Evolutionary conservation across 2,113 vertebrate species (phyloP).

Genomic region (Leptodactylus fuscus): DNA sequence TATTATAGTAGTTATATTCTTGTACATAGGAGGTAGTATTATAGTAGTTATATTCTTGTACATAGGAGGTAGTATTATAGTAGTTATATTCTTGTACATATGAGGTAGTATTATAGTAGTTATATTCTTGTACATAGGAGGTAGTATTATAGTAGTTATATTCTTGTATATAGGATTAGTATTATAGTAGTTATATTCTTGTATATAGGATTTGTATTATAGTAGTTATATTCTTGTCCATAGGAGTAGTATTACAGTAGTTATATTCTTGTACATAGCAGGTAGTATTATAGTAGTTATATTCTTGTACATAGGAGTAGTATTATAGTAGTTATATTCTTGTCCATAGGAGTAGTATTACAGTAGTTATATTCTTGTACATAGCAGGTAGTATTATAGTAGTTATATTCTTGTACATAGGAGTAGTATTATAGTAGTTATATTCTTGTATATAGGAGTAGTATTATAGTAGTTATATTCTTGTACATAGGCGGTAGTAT

Average conservation of each 20-base stretch:
- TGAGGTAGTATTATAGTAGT: background rate
- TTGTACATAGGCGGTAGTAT: background rate
- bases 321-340: conserved; percentile 20
- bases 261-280: background rate
- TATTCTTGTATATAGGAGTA: background rate
- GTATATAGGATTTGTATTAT: background rate
- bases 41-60: conserved; percentile 7
- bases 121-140: background rate
- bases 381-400: background rate
- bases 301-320: background rate
- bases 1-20: conserved; percentile 23
- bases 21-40: background rate
- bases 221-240: conserved; percentile 12
- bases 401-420: conserved; percentile 10
- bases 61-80: background rate
- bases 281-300: conserved; percentile 5
- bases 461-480: conserved; percentile 18
- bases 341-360: background rate
- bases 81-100: background rate
- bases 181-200: conserved; percentile 19
- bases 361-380: background rate
- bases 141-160: too few species aligned
- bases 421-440: background rate
- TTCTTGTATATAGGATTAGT: background rate
- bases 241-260: background rate